These are phyloP conservation scores for Nephrotoma guestfalica DNA, from an alignment of 2,888 invertebrate species.

Conservation along the genomic window DNA sequence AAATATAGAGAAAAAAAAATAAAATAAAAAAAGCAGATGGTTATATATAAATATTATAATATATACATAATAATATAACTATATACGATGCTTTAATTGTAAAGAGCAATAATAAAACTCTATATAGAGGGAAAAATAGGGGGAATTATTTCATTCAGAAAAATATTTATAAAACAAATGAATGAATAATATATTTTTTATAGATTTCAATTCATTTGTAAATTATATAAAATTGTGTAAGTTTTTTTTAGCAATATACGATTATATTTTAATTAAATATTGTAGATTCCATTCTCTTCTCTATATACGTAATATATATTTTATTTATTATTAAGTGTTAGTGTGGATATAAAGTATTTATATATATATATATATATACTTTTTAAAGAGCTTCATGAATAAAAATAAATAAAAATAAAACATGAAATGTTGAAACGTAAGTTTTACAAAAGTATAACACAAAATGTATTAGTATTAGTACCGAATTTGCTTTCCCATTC, in stretches of 20 bases:
- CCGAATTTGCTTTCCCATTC: slow-evolving; percentile 11
- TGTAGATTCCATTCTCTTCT: background rate
- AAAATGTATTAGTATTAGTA: background rate
- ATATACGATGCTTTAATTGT: background rate
- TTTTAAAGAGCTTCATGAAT: background rate
- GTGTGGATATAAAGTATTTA: background rate
- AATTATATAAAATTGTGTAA: background rate
- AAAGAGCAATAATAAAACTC: background rate
- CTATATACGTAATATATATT: background rate
- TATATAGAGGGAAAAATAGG: background rate
- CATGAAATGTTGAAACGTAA: background rate
- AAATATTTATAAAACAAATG: background rate
- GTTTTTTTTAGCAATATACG: background rate
- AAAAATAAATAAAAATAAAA: background rate
- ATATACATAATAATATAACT: background rate
- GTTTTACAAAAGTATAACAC: background rate
- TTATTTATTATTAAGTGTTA: background rate
- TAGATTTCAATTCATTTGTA: background rate
- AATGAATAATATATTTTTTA: background rate
- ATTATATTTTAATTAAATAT: background rate
- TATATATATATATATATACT: background rate
- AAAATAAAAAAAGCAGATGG: background rate
- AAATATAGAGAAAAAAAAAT: background rate
- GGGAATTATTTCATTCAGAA: background rate
- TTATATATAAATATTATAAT: background rate